Evolutionary conservation across 1,140 invertebrate species (phyloP).

Genomic region (Harpegnathos saltator): DNA sequence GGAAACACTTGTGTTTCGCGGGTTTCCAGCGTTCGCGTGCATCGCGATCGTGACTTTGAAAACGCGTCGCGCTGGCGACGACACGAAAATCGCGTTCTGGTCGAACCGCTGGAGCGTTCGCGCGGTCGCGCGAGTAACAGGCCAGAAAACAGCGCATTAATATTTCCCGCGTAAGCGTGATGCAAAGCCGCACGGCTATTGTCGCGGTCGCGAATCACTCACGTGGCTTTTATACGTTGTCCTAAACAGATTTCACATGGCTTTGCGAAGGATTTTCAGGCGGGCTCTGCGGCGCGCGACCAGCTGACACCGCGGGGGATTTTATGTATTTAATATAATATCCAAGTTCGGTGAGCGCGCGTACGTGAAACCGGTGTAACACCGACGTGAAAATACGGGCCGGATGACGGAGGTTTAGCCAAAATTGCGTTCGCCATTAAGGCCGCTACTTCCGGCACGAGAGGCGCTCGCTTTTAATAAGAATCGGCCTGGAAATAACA

Average conservation of each 20-base stretch:
- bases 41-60: no score
- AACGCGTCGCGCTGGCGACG: background rate
- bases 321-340: slow-evolving; percentile 65
- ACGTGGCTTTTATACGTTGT: slow-evolving; percentile 54
- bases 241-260: slow-evolving; percentile 66
- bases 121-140: background rate
- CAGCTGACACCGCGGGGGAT: slow-evolving; percentile 16
- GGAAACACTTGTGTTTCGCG: background rate
- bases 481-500: background rate
- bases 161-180: slow-evolving; percentile 45
- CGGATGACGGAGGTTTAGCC: slow-evolving; percentile 8
- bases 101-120: background rate
- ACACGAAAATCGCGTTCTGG: background rate
- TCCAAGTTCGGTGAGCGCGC: slow-evolving; percentile 1
- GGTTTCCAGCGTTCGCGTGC: background rate
- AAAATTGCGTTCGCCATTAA: slow-evolving; percentile 18
- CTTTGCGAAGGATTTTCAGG: slow-evolving; percentile 7
- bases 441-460: background rate
- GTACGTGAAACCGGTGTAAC: slow-evolving; percentile 6
- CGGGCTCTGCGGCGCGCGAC: background rate
- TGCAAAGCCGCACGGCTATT: slow-evolving; percentile 46
- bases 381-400: slow-evolving; percentile 34
- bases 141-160: background rate
- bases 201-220: slow-evolving; percentile 21
- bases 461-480: slow-evolving; percentile 1